A percentile compares a stretch with the other conserved stretches of the same genome.
These are phyloP conservation scores for Rhagophthalmus giganteus DNA, from an alignment of 2,888 invertebrate species.

Conservation along the genomic window DNA sequence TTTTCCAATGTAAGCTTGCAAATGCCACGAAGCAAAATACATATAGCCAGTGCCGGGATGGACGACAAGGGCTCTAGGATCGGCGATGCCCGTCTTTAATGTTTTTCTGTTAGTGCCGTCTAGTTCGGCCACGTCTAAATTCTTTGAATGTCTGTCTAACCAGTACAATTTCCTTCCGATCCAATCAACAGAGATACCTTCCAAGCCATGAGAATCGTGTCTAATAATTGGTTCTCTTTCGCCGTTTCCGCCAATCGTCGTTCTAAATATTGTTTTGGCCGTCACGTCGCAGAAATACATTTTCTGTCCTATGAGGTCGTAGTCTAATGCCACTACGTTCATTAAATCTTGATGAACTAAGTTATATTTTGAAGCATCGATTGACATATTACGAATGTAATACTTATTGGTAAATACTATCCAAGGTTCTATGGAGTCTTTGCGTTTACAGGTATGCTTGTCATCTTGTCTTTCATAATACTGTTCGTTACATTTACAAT, in stretches of 20 bases:
- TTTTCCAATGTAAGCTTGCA: conserved; percentile 94
- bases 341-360: conserved; percentile 92
- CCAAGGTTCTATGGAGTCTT: conserved; percentile 82
- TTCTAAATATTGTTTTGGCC: conserved; percentile 89
- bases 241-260: conserved; percentile 62
- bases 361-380: conserved; percentile 82
- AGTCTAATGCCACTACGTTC: conserved; percentile 96
- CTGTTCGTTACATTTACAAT: conserved; percentile 92
- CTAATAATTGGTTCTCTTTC: conserved; percentile 82
- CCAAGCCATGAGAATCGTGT: conserved; percentile 94
- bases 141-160: conserved; percentile 93
- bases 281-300: conserved; percentile 97
- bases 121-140: conserved; percentile 92
- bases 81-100: conserved; percentile 83
- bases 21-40: conserved; percentile 95
- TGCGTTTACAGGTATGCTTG: conserved; percentile 88
- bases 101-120: conserved; percentile 91
- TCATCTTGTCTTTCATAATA: conserved; percentile 86
- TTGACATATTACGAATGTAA: conserved; percentile 93
- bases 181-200: conserved; percentile 97
- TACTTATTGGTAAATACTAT: conserved; percentile 95
- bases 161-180: conserved; percentile 94
- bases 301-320: conserved; percentile 80
- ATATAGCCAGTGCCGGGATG: conserved; percentile 93
- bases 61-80: conserved; percentile 92